Evolutionary conservation across 2,113 vertebrate species (phyloP).

Genomic region (Ameiurus melas): DNA sequence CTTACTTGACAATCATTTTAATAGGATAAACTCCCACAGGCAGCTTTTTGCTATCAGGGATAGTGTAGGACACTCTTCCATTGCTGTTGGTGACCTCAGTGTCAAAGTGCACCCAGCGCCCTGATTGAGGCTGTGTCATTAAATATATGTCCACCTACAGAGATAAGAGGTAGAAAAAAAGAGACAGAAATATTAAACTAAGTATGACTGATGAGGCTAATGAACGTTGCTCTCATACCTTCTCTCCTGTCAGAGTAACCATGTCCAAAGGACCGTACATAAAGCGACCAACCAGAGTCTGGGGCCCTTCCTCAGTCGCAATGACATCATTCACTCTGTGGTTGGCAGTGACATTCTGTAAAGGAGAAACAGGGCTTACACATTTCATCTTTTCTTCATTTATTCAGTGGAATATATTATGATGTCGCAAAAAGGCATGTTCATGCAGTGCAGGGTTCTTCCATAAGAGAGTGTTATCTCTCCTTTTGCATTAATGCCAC

Average conservation of each 20-base stretch:
- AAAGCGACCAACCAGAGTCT: slow-evolving; percentile 91
- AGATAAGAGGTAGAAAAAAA: background rate
- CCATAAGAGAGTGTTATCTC: slow-evolving; percentile 49
- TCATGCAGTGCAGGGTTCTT: slow-evolving; percentile 2
- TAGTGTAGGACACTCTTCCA: slow-evolving; percentile 85
- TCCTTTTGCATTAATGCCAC: slow-evolving; percentile 15
- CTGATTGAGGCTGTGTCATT: slow-evolving; percentile 90
- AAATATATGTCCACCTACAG: slow-evolving; percentile 89
- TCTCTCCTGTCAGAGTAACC: slow-evolving; percentile 96
- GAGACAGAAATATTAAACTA: background rate
- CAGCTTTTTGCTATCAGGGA: slow-evolving; percentile 85
- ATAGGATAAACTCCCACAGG: slow-evolving; percentile 91
- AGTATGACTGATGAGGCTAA: background rate
- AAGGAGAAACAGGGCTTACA: background rate
- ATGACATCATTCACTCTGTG: slow-evolving; percentile 94
- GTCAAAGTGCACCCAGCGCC: slow-evolving; percentile 93
- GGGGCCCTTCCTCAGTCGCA: slow-evolving; percentile 86
- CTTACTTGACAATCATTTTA: slow-evolving; percentile 97
- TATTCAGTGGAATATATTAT: slow-evolving; percentile 14
- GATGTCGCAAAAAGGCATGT: background rate
- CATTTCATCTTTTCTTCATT: background rate
- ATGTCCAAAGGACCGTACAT: slow-evolving; percentile 99
- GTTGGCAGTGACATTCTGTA: slow-evolving; percentile 92
- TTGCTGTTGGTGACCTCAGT: slow-evolving; percentile 94
- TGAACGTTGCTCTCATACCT: slow-evolving; percentile 71